phyloP scores from a whole-genome alignment of 2,113 vertebrate genomes.

The Onychostoma macrolepis region DNA sequence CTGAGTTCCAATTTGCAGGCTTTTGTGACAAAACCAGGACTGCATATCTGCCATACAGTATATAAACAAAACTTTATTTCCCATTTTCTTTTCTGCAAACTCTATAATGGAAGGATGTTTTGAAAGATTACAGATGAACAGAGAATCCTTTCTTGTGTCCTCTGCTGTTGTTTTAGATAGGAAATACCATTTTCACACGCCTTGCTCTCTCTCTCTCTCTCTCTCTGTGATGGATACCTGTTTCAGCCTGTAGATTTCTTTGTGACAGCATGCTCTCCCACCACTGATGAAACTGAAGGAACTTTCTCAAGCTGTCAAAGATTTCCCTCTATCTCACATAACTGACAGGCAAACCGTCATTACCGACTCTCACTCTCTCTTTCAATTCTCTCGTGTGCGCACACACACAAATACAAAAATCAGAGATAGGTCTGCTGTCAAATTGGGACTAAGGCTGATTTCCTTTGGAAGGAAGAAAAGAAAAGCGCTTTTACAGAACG shows the following conservation, averaged over 20 bases:
- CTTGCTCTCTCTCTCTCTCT: conserved; percentile 26
- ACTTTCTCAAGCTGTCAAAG: conserved; percentile 56
- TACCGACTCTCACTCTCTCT: conserved; percentile 1
- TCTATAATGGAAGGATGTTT: neutral
- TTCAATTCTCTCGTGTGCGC: neutral
- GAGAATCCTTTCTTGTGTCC: neutral
- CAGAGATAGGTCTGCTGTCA: conserved; percentile 33
- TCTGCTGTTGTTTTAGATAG: neutral
- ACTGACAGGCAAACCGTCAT: conserved; percentile 41
- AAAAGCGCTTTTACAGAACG: neutral
- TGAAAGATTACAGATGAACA: neutral
- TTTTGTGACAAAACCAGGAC: neutral
- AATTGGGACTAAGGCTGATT: conserved; percentile 7
- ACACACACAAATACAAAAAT: conserved; percentile 5
- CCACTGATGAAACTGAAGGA: conserved; percentile 62
- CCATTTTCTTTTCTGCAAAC: neutral
- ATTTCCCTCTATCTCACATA: conserved; percentile 58
- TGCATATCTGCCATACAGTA: neutral
- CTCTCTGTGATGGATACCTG: conserved; percentile 49
- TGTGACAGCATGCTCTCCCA: conserved; percentile 64
- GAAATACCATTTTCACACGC: conserved; percentile 8
- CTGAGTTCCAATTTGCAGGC: neutral
- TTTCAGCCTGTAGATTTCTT: conserved; percentile 53
- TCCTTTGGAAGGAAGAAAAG: neutral
- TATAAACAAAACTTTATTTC: neutral